Percentiles rank a stretch among this genome's conserved stretches.
These are phyloP conservation scores for Atta colombica DNA, from an alignment of 1,140 invertebrate species.

Conservation along the genomic window DNA sequence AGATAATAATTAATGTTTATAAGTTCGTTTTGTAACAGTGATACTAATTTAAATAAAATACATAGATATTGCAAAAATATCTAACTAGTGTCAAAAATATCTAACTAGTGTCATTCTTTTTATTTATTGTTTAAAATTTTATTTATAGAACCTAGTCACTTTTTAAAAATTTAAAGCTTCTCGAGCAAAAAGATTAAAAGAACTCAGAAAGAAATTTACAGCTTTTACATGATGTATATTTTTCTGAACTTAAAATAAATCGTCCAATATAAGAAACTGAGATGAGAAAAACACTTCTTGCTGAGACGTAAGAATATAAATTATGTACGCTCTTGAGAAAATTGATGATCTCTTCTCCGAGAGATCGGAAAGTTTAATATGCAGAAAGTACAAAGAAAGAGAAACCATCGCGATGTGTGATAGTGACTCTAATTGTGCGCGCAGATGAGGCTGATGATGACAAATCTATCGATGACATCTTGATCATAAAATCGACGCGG, in stretches of 20 bases:
- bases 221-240: background rate
- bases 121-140: too few species aligned
- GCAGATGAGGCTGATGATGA: conserved; percentile 25
- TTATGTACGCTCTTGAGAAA: background rate
- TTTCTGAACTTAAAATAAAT: background rate
- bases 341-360: background rate
- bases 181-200: background rate
- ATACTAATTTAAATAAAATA: too few species aligned
- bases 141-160: too few species aligned
- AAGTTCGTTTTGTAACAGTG: too few species aligned
- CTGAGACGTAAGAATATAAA: background rate
- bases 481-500: conserved; percentile 15
- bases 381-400: background rate
- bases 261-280: background rate
- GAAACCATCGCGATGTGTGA: background rate
- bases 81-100: too few species aligned
- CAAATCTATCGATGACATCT: conserved; percentile 23
- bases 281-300: background rate
- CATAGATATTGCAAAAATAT: too few species aligned
- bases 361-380: background rate
- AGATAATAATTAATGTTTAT: too few species aligned
- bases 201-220: background rate
- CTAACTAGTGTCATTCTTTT: too few species aligned
- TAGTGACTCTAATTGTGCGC: background rate
- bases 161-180: background rate